Percentiles rank a stretch among this genome's conserved stretches.
Evolutionary conservation across 1,140 invertebrate species (phyloP).

Genomic region (Psilanteris sp.): DNA sequence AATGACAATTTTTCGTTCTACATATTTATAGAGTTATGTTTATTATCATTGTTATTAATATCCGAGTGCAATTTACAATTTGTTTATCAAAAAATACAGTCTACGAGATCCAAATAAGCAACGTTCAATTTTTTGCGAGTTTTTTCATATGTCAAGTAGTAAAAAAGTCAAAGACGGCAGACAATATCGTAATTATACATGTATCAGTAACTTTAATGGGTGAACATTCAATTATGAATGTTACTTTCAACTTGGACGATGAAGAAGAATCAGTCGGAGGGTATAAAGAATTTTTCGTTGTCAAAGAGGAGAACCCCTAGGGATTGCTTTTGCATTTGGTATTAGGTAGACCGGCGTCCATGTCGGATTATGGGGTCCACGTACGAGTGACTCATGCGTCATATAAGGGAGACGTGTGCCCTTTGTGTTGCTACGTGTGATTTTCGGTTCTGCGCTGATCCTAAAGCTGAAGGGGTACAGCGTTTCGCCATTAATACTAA

Average conservation of each 20-base stretch:
- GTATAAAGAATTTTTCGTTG: constrained; percentile 48
- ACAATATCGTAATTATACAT: constrained; percentile 31
- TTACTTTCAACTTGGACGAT: constrained; percentile 47
- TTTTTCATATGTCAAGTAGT: too few species aligned
- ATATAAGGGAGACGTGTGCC: constrained; percentile 62
- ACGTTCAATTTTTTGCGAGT: too few species aligned
- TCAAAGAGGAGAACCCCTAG: constrained; percentile 59
- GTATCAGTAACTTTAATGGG: constrained; percentile 49
- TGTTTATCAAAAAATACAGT: too few species aligned
- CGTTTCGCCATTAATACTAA: constrained; percentile 31
- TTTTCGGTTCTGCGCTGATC: constrained; percentile 26
- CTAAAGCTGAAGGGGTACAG: constrained; percentile 31
- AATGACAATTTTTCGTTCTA: too few species aligned
- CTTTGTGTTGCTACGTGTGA: constrained; percentile 53
- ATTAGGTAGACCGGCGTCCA: constrained; percentile 48
- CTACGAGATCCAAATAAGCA: too few species aligned
- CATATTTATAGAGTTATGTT: too few species aligned
- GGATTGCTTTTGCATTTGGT: constrained; percentile 60
- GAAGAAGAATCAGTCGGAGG: constrained; percentile 37
- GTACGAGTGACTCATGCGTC: constrained; percentile 66
- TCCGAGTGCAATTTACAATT: too few species aligned
- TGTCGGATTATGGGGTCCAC: constrained; percentile 60
- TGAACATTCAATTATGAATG: constrained; percentile 55
- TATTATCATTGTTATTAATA: too few species aligned
- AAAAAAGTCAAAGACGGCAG: constrained; percentile 3